These are phyloP conservation scores for Diarsia rubi DNA, from an alignment of 2,888 invertebrate genomes.

Conservation along the genomic window DNA sequence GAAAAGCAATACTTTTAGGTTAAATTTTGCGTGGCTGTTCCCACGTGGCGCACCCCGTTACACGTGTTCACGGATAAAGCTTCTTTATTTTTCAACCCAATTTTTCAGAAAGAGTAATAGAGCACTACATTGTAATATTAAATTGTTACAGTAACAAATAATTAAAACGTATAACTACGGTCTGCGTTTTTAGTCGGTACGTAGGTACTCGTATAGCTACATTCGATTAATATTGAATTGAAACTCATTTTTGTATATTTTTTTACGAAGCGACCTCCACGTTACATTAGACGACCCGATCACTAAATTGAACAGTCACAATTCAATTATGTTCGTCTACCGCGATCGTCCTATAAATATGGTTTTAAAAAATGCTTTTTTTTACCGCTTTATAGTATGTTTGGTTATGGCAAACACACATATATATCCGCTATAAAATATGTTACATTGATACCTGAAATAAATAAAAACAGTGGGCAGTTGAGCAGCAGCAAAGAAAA, in stretches of 20 bases:
- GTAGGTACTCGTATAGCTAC: not conserved
- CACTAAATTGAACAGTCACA: slow-evolving; percentile 14
- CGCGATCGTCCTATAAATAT: not conserved
- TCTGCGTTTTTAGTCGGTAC: not conserved
- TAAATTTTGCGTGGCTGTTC: not conserved
- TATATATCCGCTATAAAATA: no score
- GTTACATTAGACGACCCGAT: not conserved
- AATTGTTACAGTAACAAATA: not conserved
- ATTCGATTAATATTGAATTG: not conserved
- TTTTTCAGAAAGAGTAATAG: not conserved
- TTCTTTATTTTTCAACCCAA: not conserved
- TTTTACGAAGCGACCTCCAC: slow-evolving; percentile 3
- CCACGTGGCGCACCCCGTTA: no score
- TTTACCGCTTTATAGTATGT: not conserved
- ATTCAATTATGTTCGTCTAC: slow-evolving; percentile 7
- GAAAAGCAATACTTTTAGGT: not conserved
- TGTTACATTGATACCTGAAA: not conserved
- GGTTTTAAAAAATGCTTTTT: not conserved
- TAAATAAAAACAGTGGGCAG: not conserved
- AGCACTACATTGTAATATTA: not conserved
- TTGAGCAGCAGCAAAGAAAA: not conserved
- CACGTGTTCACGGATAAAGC: not conserved
- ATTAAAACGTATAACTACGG: not conserved
- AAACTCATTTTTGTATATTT: not conserved
- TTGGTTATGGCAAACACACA: no score